Percentiles rank a stretch among this genome's conserved stretches.
Evolutionary conservation across 2,113 vertebrate genomes (phyloP).

Genomic region (Crotalus tigris): DNA sequence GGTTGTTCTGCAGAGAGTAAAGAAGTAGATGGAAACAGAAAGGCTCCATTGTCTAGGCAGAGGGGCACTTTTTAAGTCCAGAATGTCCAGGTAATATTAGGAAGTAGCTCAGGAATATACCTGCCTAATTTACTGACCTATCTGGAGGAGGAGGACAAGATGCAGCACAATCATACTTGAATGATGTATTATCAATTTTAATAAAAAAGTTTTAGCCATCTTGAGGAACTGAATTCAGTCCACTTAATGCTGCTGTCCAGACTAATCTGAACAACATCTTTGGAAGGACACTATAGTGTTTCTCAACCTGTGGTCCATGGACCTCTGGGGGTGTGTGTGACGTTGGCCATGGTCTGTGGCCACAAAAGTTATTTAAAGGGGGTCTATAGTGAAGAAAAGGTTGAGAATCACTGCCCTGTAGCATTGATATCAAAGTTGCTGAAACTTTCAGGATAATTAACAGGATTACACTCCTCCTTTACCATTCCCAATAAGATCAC

Average conservation of each 20-base stretch:
- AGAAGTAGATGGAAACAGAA: neutral
- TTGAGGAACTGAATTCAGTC: neutral
- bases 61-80: neutral
- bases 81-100: neutral
- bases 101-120: neutral
- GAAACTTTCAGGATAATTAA: neutral
- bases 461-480: neutral
- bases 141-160: neutral
- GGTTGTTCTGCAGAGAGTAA: neutral
- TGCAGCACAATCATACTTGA: neutral
- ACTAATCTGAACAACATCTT: neutral
- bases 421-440: neutral
- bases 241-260: neutral
- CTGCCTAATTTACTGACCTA: neutral
- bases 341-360: too few relatives aligned
- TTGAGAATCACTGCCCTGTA: neutral
- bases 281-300: neutral
- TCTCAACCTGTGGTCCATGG: neutral
- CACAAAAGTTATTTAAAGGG: too few relatives aligned
- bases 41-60: neutral
- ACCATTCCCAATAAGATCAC: neutral
- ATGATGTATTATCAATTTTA: neutral
- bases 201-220: neutral
- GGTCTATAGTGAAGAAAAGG: neutral
- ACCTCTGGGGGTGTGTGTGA: neutral